These are phyloP conservation scores for Passer montanus DNA, from an alignment of 2,113 vertebrate genomes.

Conservation along the genomic window DNA sequence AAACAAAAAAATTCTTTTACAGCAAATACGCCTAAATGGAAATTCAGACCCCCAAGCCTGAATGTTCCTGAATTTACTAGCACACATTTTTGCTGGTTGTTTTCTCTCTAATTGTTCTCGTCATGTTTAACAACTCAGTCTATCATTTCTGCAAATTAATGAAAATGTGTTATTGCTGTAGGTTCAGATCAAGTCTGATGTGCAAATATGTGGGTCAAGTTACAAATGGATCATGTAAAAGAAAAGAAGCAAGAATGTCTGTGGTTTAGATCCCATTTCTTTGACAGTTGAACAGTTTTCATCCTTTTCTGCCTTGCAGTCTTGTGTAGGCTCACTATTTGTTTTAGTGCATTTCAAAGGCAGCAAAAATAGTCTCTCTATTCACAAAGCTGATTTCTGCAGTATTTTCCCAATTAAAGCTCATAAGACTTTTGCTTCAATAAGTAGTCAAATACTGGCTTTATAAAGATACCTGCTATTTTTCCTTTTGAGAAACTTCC, in stretches of 20 bases:
- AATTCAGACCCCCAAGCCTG: not conserved
- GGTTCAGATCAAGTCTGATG: not conserved
- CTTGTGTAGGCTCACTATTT: not conserved
- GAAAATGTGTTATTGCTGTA: not conserved
- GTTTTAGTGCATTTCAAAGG: not conserved
- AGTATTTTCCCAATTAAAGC: not conserved
- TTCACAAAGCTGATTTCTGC: not conserved
- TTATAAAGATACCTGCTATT: not conserved
- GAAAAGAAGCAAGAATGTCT: not conserved
- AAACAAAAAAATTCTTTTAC: not conserved
- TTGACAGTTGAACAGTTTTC: not conserved
- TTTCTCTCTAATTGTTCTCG: not conserved
- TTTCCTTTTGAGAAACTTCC: not conserved
- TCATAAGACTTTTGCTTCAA: not conserved
- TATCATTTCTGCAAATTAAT: constrained; percentile 4
- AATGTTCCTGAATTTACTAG: not conserved
- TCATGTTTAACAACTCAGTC: not conserved
- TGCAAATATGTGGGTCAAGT: not conserved
- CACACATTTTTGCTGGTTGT: not conserved
- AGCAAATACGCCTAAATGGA: not conserved
- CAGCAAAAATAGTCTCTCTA: not conserved
- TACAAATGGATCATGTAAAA: not conserved
- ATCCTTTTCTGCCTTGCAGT: not conserved
- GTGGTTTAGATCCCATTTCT: not conserved
- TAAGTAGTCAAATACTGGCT: not conserved